A percentile compares a stretch with the other conserved stretches of the same genome.
Conservation (phyloP, 2,888 invertebrate genomes). For the Nephrocerus scutellatus region DNA sequence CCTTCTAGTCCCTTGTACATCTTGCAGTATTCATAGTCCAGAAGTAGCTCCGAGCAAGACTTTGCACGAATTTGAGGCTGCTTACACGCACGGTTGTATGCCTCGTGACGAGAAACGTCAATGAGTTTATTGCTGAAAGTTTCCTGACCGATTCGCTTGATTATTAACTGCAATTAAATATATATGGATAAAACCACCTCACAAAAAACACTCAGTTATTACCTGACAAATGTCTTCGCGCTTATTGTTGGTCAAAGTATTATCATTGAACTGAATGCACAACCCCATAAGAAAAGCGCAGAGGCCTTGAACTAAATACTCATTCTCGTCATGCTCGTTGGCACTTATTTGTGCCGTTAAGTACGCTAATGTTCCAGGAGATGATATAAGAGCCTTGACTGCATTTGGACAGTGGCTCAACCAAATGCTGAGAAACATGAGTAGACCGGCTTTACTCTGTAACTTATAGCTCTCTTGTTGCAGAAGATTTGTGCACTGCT, state of each 20-base stretch:
- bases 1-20: slow-evolving; percentile 77
- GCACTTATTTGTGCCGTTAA: slow-evolving; percentile 73
- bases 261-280: slow-evolving; percentile 84
- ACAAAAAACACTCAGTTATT: not conserved
- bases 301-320: slow-evolving; percentile 78
- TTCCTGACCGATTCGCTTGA: slow-evolving; percentile 85
- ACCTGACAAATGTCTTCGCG: slow-evolving; percentile 65
- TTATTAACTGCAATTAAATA: slow-evolving; percentile 54
- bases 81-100: slow-evolving; percentile 86
- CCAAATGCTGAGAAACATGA: slow-evolving; percentile 90
- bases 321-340: slow-evolving; percentile 86
- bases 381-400: slow-evolving; percentile 72
- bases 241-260: slow-evolving; percentile 66
- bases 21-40: slow-evolving; percentile 93
- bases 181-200: not conserved
- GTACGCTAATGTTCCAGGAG: slow-evolving; percentile 76
- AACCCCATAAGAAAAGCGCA: slow-evolving; percentile 90
- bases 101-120: slow-evolving; percentile 81
- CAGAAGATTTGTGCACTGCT: slow-evolving; percentile 77
- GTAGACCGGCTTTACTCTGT: slow-evolving; percentile 78
- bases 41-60: slow-evolving; percentile 67
- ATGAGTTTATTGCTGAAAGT: slow-evolving; percentile 77
- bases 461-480: slow-evolving; percentile 61
- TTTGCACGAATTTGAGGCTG: slow-evolving; percentile 82
- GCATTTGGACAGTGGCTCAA: slow-evolving; percentile 74